Evolutionary conservation across 2,797 vertebrate genomes (phyloP).

Genomic region (Enteromius argenteus): DNA sequence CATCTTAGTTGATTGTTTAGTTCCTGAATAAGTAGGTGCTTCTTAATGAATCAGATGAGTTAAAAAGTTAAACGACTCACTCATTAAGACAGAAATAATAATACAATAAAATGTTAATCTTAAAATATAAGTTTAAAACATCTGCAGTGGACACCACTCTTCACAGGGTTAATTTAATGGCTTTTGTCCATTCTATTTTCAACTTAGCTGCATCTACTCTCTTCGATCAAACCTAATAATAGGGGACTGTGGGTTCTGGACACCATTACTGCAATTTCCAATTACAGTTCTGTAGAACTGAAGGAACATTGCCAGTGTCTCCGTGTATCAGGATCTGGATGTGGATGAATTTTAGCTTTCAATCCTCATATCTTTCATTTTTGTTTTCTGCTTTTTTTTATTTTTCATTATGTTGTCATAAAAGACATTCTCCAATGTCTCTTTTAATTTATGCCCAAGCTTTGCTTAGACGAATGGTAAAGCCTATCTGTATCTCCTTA

Average conservation of each 20-base stretch:
- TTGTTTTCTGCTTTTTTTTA: neutral
- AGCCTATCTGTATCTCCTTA: neutral
- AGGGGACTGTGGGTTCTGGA: slow-evolving; percentile 5
- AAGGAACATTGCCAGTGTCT: slow-evolving; percentile 9
- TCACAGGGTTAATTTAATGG: neutral
- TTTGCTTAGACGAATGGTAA: neutral
- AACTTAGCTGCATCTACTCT: slow-evolving; percentile 1
- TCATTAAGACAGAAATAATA: neutral
- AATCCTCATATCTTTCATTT: neutral
- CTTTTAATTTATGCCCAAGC: neutral
- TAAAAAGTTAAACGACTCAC: too few species aligned
- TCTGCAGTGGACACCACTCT: neutral
- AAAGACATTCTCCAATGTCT: neutral
- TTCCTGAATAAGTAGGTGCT: neutral
- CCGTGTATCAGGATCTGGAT: slow-evolving; percentile 2
- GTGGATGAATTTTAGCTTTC: neutral
- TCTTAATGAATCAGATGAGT: too few species aligned
- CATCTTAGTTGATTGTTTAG: neutral
- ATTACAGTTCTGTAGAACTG: slow-evolving; percentile 35
- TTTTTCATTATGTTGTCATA: neutral
- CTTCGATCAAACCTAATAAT: slow-evolving; percentile 43
- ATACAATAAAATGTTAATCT: neutral
- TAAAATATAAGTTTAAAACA: neutral
- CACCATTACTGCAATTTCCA: slow-evolving; percentile 25
- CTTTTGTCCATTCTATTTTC: neutral